Evolutionary conservation across 2,113 vertebrate species (phyloP).

Genomic region (Gallinago jamesoni): DNA sequence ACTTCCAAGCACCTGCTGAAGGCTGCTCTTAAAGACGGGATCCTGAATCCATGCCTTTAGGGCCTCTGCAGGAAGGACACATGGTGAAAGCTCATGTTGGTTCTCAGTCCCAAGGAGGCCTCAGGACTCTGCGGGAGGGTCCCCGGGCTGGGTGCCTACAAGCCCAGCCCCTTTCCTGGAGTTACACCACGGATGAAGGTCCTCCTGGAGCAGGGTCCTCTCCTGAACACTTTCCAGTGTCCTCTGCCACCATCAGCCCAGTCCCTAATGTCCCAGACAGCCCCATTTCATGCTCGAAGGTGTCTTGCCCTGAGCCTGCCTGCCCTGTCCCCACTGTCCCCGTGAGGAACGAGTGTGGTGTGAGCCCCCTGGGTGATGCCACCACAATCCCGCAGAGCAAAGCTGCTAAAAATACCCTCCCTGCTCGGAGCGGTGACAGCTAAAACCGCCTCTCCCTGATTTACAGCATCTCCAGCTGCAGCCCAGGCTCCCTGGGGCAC

Average conservation of each 20-base stretch:
- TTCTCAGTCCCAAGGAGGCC: neutral
- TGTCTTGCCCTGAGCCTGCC: accelerated
- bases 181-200: neutral
- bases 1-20: neutral
- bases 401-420: neutral
- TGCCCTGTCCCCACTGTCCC: accelerated
- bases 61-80: neutral
- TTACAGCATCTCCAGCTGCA: neutral
- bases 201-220: neutral
- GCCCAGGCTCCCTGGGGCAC: accelerated
- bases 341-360: accelerated
- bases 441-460: neutral
- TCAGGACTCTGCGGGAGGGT: neutral
- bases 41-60: neutral
- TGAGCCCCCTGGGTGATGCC: neutral
- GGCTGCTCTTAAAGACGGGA: neutral
- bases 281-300: accelerated
- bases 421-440: neutral
- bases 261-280: accelerated
- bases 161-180: neutral
- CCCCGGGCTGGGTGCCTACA: neutral
- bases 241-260: neutral
- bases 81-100: accelerated
- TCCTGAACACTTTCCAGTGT: neutral
- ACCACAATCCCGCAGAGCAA: neutral